Conservation (phyloP, 2,113 vertebrate genomes). For the Hippocampus guttulatus region DNA sequence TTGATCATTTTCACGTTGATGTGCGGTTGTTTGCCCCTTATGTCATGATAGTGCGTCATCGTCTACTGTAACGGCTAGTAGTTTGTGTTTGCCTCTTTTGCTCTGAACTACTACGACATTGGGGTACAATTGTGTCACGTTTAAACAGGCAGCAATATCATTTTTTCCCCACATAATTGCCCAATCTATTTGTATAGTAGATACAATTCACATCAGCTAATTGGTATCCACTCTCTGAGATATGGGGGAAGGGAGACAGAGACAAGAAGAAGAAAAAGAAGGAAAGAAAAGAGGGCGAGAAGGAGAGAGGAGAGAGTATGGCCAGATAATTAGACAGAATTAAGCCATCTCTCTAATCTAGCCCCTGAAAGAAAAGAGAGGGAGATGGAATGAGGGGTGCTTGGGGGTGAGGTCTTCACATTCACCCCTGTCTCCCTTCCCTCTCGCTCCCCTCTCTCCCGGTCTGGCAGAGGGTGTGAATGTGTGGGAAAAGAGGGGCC, state of each 20-base stretch:
- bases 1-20: constrained; percentile 4
- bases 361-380: constrained; percentile 63
- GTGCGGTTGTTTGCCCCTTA: constrained; percentile 22
- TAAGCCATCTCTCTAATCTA: constrained; percentile 79
- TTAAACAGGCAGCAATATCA: constrained; percentile 37
- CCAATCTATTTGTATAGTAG: constrained; percentile 57
- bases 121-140: constrained; percentile 19
- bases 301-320: constrained; percentile 50
- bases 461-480: constrained; percentile 76
- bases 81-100: background rate
- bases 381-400: constrained; percentile 39
- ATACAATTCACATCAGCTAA: constrained; percentile 66
- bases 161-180: constrained; percentile 37
- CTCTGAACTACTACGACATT: background rate
- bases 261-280: constrained; percentile 35
- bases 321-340: constrained; percentile 76
- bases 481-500: constrained; percentile 91
- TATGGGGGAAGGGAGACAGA: constrained; percentile 37
- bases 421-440: constrained; percentile 63
- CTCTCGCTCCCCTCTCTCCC: constrained; percentile 45
- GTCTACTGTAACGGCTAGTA: constrained; percentile 2
- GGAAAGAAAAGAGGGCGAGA: constrained; percentile 47
- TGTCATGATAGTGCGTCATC: constrained; percentile 16
- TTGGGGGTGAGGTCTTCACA: constrained; percentile 63
- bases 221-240: constrained; percentile 66